Evolutionary conservation across 2,797 vertebrate species (phyloP), one percentile per base, ranked within the genome.

Genomic region (Acanthurus tractus): DNA sequence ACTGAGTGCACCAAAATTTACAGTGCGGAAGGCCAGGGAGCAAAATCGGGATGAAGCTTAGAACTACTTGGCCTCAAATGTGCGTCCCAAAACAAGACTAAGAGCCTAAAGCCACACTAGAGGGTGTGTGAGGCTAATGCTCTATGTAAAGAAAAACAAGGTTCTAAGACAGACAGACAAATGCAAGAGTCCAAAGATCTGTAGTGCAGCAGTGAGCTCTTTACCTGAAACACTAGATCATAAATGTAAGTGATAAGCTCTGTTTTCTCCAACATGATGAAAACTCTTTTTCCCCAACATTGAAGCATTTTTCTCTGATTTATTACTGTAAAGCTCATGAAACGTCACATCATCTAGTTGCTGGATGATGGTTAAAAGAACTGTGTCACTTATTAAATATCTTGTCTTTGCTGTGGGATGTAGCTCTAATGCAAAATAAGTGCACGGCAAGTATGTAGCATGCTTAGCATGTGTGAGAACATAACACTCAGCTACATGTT

Each of bases 1-100:
- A 46, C 42, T 34, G n/a, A 76, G 18, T 18, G 44, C 44, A 63
- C 2, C 1, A 15, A 62, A 75, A 85, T 85, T 91, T 87, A 81
- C 34, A 53, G 61, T 29, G 2, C 63, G 53, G 58, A 59, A 64
- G 62, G 50, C n/a, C 58, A 78, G 15, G 15, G 34, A 46, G 54
- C 29, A 66, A 45, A 61, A 67, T 59, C 7, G 70, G n/a, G 61
- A 73, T 56, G 3, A 3, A 78, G 65, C 34, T 74, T 58, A 53
- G 55, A 77, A 54, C 36, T 56, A 15, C 12, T 45, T 61, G 44
- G 3, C 63, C 73, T 77, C 42, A 59, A 74, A 76, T 76, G 69
- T 74, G 18, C 74, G 44, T 20, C 74, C 50, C n/a, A 42, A 50
- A 70, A 49, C 8, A 62, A 63, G 17, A 49, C 29, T 25, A 42